These are phyloP conservation scores for Leucophenga varia DNA, from an alignment of 1,140 invertebrate species.

Conservation along the genomic window DNA sequence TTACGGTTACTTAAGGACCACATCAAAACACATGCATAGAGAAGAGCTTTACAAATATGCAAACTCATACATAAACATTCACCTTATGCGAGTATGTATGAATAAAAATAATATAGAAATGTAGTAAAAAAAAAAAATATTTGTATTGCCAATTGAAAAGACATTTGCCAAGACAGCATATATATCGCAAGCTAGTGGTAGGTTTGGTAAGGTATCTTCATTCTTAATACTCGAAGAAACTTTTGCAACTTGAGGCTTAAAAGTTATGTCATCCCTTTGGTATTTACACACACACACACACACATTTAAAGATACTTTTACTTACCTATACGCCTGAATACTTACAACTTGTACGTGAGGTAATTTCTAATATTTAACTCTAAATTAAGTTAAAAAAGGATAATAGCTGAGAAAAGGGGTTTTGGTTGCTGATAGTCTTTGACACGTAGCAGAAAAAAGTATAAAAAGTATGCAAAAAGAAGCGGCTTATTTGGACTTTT, in stretches of 20 bases:
- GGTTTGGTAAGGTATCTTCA: too few species aligned
- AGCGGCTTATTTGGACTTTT: too few species aligned
- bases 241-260: background rate
- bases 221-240: slow-evolving; percentile 3
- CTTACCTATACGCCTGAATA: slow-evolving; percentile 26
- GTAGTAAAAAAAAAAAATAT: too few species aligned
- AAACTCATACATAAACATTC: background rate
- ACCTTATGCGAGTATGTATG: too few species aligned
- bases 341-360: slow-evolving; percentile 47
- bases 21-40: slow-evolving; percentile 40
- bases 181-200: too few species aligned
- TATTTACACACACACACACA: too few species aligned
- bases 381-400: slow-evolving; percentile 41
- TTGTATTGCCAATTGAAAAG: slow-evolving; percentile 52
- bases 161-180: slow-evolving; percentile 52
- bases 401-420: slow-evolving; percentile 13
- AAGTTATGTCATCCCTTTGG: too few species aligned
- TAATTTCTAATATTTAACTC: slow-evolving; percentile 54
- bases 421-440: too few species aligned
- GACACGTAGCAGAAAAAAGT: too few species aligned
- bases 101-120: too few species aligned
- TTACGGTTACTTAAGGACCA: slow-evolving; percentile 51
- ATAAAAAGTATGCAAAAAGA: too few species aligned
- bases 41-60: slow-evolving; percentile 14
- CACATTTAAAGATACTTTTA: too few species aligned